Conservation (phyloP, 2,888 invertebrate species). For the Parapristionchus giblindavisi region DNA sequence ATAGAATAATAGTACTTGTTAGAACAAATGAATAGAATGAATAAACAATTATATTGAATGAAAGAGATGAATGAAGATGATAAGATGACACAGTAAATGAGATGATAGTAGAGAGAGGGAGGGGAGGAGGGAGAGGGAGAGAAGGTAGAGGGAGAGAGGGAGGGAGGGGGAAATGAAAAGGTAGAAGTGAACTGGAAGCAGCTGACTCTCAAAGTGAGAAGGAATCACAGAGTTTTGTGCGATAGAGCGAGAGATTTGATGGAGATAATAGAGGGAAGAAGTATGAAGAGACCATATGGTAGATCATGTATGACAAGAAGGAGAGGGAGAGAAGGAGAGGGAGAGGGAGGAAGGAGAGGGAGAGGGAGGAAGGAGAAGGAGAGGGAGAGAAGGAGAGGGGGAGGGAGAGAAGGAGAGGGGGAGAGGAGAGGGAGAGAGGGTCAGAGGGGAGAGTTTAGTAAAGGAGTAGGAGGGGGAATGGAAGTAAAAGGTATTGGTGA, state of each 20-base stretch:
- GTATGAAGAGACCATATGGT: neutral
- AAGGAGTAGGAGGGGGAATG: neutral
- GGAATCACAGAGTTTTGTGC: constrained; percentile 17
- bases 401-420: neutral
- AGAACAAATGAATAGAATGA: too few relatives aligned
- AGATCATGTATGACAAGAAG: neutral
- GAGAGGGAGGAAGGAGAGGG: neutral
- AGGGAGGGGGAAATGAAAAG: neutral
- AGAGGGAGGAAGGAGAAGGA: neutral
- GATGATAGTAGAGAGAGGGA: neutral
- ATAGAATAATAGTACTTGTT: too few relatives aligned
- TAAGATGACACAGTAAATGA: neutral
- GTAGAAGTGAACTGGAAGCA: constrained; percentile 7
- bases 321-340: neutral
- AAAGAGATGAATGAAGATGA: too few relatives aligned
- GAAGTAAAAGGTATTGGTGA: neutral
- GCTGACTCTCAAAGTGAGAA: constrained; percentile 17
- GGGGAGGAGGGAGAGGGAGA: neutral
- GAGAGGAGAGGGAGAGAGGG: neutral
- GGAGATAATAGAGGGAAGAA: neutral
- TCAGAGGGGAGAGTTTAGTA: neutral
- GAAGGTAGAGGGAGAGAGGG: neutral
- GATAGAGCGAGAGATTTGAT: neutral
- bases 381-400: neutral
- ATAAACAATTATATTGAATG: too few relatives aligned